Evolutionary conservation across 2,113 vertebrate species (phyloP).

Genomic region (Gracilinanus agilis): DNA sequence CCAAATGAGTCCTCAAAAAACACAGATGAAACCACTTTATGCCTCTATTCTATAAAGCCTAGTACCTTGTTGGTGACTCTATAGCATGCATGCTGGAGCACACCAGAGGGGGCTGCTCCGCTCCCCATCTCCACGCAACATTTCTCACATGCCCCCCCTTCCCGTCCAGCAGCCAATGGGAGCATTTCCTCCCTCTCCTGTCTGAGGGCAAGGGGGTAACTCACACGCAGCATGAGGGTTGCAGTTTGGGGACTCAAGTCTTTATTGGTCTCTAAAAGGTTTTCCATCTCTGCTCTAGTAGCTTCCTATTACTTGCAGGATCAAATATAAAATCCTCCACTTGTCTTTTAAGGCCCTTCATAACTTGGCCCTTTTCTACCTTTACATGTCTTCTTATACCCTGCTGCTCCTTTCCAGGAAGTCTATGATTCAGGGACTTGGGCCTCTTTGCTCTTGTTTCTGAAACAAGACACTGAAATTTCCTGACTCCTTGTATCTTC

Average conservation of each 20-base stretch:
- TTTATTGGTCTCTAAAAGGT: no score
- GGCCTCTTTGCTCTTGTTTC: not conserved
- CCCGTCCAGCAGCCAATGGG: no score
- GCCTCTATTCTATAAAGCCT: not conserved
- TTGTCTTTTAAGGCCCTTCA: not conserved
- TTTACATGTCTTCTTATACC: not conserved
- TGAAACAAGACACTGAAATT: not conserved
- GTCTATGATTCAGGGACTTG: not conserved
- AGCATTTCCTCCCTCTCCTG: no score
- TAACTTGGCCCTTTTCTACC: not conserved
- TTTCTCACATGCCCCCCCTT: no score
- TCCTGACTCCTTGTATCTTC: not conserved
- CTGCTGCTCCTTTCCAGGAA: not conserved
- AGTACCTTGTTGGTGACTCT: no score
- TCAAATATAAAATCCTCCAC: not conserved
- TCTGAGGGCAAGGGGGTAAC: no score
- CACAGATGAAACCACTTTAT: not conserved
- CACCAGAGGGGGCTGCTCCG: no score
- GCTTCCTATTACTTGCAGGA: not conserved
- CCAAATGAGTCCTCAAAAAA: not conserved
- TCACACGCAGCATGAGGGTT: no score
- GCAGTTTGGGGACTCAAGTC: no score
- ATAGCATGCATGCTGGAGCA: no score
- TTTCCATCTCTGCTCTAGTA: not conserved
- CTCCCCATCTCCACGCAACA: no score